A percentile compares a stretch with the other conserved stretches of the same genome.
phyloP scores from a whole-genome alignment of 30 jellyfish, hydroid and myxozoan genomes.

The Chrysaora quinquecirrha region DNA sequence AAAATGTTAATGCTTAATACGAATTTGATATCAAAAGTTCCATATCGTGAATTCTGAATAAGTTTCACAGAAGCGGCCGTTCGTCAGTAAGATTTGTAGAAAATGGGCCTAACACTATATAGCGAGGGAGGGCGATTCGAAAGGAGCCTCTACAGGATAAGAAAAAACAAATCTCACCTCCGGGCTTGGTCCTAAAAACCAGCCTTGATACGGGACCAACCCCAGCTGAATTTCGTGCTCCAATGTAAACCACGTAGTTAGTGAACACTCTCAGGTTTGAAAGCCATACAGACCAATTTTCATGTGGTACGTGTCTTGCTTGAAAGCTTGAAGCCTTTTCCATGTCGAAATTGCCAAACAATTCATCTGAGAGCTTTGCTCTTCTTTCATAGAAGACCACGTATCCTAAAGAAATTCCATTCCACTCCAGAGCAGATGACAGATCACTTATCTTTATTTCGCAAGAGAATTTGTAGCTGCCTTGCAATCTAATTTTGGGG shows the following conservation, averaged over 20 bases:
- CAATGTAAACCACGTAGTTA: neutral
- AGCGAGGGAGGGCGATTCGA: too few species aligned
- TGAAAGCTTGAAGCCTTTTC: neutral
- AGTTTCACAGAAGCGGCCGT: too few species aligned
- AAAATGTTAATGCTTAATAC: too few species aligned
- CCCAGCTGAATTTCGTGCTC: neutral
- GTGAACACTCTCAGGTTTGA: neutral
- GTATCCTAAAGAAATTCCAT: neutral
- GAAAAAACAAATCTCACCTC: too few species aligned
- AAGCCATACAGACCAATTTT: neutral
- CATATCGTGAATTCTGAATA: too few species aligned
- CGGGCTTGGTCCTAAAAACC: neutral
- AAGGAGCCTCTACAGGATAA: too few species aligned
- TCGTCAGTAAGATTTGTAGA: too few species aligned
- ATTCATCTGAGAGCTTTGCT: neutral
- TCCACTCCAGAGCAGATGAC: neutral
- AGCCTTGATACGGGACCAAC: neutral
- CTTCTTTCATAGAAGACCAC: neutral
- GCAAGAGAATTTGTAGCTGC: neutral
- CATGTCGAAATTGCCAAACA: neutral
- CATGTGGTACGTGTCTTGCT: neutral
- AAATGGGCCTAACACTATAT: too few species aligned
- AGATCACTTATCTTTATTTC: neutral
- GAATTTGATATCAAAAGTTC: too few species aligned
- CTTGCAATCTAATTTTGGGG: neutral